Evolutionary conservation across 2,888 invertebrate genomes (phyloP).

Genomic region (Corbicula japonica): DNA sequence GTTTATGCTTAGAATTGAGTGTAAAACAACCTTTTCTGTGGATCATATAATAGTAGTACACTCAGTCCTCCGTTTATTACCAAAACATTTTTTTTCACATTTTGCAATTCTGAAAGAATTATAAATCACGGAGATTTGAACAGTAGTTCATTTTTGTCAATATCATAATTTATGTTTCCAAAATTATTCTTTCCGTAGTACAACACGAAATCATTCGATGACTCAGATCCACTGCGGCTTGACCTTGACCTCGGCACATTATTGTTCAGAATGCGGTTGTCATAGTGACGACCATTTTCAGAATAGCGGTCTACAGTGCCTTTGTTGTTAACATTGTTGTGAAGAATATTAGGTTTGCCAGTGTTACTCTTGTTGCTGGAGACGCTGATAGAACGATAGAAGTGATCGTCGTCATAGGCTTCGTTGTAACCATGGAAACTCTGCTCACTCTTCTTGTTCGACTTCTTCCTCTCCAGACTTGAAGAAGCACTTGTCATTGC

Average conservation of each 20-base stretch:
- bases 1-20: no score
- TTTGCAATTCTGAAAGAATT: no score
- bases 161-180: conserved; percentile 6
- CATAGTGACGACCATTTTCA: conserved; percentile 4
- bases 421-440: conserved; percentile 56
- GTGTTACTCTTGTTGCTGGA: conserved; percentile 21
- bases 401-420: conserved; percentile 29
- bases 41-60: no score
- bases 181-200: conserved; percentile 51
- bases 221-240: conserved; percentile 23
- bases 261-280: conserved; percentile 47
- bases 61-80: no score
- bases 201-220: conserved; percentile 50
- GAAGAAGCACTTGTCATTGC: conserved; percentile 38
- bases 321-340: conserved; percentile 1
- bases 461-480: conserved; percentile 35
- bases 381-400: conserved; percentile 2
- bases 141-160: conserved; percentile 51
- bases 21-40: no score
- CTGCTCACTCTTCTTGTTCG: conserved; percentile 25
- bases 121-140: no score
- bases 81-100: no score
- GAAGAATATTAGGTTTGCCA: background rate
- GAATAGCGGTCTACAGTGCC: background rate
- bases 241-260: conserved; percentile 5